Evolutionary conservation across 2,888 invertebrate genomes (phyloP).

Genomic region (Dermolepida albohirtum): DNA sequence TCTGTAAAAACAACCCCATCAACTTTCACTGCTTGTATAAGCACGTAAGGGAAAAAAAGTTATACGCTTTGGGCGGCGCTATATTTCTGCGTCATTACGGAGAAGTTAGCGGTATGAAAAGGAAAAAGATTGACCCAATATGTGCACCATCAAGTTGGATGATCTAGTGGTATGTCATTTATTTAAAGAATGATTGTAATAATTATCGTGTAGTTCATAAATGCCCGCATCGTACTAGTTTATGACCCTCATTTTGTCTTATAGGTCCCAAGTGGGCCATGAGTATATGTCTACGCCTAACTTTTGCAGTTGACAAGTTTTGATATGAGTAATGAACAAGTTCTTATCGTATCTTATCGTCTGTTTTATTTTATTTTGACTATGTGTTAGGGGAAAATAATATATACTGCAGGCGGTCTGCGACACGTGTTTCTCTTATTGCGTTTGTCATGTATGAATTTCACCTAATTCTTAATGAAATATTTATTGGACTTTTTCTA

Average conservation of each 20-base stretch:
- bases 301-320: constrained; percentile 55
- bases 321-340: constrained; percentile 54
- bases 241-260: constrained; percentile 54
- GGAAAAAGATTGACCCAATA: constrained; percentile 31
- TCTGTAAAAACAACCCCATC: too few species aligned
- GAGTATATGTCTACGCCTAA: constrained; percentile 52
- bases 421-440: background rate
- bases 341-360: constrained; percentile 52
- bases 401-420: background rate
- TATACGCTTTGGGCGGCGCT: too few species aligned
- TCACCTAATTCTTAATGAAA: too few species aligned
- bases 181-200: constrained; percentile 31
- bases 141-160: constrained; percentile 1
- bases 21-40: too few species aligned
- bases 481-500: too few species aligned
- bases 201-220: constrained; percentile 48
- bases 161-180: constrained; percentile 23
- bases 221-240: constrained; percentile 53
- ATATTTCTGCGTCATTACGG: constrained; percentile 14
- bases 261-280: constrained; percentile 52
- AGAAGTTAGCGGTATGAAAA: constrained; percentile 7
- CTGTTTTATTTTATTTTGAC: constrained; percentile 42
- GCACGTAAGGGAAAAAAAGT: too few species aligned
- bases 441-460: background rate
- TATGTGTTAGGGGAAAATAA: constrained; percentile 15